phyloP scores from a whole-genome alignment of 35 echinoderm and acorn worm genomes.

The Holothuria glaberrima region DNA sequence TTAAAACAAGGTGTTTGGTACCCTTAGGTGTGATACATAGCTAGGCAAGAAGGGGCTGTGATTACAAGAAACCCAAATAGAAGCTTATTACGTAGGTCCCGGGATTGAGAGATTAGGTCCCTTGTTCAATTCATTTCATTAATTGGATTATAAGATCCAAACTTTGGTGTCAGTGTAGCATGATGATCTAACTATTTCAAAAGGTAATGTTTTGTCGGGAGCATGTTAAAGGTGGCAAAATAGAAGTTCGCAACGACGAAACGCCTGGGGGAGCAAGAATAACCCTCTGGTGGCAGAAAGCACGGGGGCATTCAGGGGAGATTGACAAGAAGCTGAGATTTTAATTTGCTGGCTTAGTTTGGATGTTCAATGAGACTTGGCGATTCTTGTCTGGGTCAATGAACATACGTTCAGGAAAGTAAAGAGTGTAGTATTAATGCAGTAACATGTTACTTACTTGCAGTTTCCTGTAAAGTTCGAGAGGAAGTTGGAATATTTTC shows the following conservation, averaged over 20 bases:
- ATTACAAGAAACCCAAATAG: slow-evolving; percentile 48
- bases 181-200: slow-evolving; percentile 48
- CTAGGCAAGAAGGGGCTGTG: slow-evolving; percentile 28
- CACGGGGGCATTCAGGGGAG: slow-evolving; percentile 23
- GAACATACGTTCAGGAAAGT: slow-evolving; percentile 41
- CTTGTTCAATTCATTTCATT: slow-evolving; percentile 48
- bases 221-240: slow-evolving; percentile 59
- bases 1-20: slow-evolving; percentile 53
- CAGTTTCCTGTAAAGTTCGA: too few species aligned
- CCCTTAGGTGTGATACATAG: slow-evolving; percentile 27
- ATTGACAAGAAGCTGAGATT: slow-evolving; percentile 40
- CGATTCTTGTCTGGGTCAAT: slow-evolving; percentile 44
- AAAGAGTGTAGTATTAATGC: too few species aligned
- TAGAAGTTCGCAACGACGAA: slow-evolving; percentile 19
- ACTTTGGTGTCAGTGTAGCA: slow-evolving; percentile 30
- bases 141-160: slow-evolving; percentile 59
- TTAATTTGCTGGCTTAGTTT: slow-evolving; percentile 47
- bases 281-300: slow-evolving; percentile 51
- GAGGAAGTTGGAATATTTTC: too few species aligned
- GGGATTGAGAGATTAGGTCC: slow-evolving; percentile 37
- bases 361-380: slow-evolving; percentile 27
- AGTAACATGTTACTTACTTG: too few species aligned
- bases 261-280: slow-evolving; percentile 19
- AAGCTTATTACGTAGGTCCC: slow-evolving; percentile 61
- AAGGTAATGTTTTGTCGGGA: slow-evolving; percentile 54